These are phyloP conservation scores for Leptocoma aspasia DNA, from an alignment of 2,113 vertebrate genomes.

Conservation along the genomic window DNA sequence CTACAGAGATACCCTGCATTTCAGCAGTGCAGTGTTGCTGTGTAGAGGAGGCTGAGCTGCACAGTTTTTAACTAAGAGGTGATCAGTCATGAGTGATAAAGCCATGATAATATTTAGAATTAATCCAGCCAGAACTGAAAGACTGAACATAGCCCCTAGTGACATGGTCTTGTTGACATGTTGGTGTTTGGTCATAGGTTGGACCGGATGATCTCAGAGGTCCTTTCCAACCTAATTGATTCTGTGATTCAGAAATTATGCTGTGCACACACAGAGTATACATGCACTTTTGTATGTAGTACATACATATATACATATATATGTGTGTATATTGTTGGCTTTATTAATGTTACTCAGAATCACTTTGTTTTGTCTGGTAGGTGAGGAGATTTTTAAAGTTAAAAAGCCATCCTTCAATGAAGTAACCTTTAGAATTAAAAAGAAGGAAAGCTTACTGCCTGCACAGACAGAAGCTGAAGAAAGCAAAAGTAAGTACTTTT, in stretches of 20 bases:
- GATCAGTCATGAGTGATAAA: not conserved
- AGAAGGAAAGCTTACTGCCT: slow-evolving; percentile 41
- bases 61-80: not conserved
- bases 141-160: not conserved
- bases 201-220: not conserved
- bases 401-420: slow-evolving; percentile 75
- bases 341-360: not conserved
- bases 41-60: not conserved
- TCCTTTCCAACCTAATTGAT: not conserved
- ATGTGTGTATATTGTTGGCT: rapidly evolving
- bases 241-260: not conserved
- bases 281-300: not conserved
- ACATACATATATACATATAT: rapidly evolving
- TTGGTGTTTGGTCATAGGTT: not conserved
- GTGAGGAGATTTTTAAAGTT: slow-evolving; percentile 73
- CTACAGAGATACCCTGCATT: rapidly evolving
- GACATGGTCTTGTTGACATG: not conserved
- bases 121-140: not conserved
- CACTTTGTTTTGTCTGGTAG: not conserved
- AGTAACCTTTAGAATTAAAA: slow-evolving; percentile 77
- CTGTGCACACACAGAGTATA: rapidly evolving
- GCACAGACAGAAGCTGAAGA: not conserved
- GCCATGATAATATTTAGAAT: not conserved
- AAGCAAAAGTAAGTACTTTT: slow-evolving; percentile 7
- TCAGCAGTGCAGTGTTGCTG: not conserved